These are phyloP conservation scores for Omphaloscelis lunosa DNA, from an alignment of 2,888 invertebrate genomes.

Conservation along the genomic window DNA sequence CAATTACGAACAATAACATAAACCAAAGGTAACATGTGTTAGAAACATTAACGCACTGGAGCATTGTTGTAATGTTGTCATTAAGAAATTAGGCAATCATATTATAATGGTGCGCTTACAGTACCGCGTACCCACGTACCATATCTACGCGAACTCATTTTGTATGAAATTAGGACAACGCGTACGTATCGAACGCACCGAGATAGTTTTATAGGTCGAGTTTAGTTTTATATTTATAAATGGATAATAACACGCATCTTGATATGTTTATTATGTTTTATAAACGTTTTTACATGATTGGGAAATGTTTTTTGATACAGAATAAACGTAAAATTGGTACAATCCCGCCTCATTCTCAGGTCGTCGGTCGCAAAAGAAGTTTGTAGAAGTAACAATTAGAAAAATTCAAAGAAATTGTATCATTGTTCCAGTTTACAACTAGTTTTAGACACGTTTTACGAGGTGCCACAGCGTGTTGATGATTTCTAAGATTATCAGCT, in stretches of 20 bases:
- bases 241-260: conserved; percentile 76
- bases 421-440: conserved; percentile 49
- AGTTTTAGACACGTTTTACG: conserved; percentile 43
- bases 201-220: conserved; percentile 78
- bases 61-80: conserved; percentile 63
- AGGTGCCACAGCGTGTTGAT: conserved; percentile 40
- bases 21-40: conserved; percentile 52
- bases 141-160: conserved; percentile 75
- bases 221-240: conserved; percentile 77
- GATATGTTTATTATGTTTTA: conserved; percentile 73
- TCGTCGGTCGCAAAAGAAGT: conserved; percentile 13
- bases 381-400: conserved; percentile 34
- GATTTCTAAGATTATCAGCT: conserved; percentile 30
- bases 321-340: conserved; percentile 48
- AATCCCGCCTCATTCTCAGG: conserved; percentile 22
- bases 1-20: conserved; percentile 47
- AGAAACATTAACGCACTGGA: conserved; percentile 51
- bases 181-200: conserved; percentile 70
- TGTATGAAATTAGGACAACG: conserved; percentile 76
- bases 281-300: conserved; percentile 70
- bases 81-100: conserved; percentile 66
- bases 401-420: conserved; percentile 39
- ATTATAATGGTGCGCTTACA: conserved; percentile 59
- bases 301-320: conserved; percentile 65
- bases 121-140: conserved; percentile 53